phyloP scores from a whole-genome alignment of 2,888 invertebrate genomes.

The Eumacrocentrus americanus region DNA sequence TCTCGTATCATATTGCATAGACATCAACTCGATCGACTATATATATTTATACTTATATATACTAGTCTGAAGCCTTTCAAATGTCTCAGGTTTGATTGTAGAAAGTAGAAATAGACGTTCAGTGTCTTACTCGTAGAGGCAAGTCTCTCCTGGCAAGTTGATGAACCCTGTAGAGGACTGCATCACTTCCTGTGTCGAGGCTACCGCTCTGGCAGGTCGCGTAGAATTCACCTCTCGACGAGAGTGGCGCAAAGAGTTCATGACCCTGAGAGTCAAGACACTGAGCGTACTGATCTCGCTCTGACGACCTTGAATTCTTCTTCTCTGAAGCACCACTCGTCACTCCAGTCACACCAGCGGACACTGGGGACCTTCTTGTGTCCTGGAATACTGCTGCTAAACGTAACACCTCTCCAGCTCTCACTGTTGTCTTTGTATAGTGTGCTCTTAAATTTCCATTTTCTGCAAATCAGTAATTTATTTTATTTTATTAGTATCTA shows the following conservation, averaged over 20 bases:
- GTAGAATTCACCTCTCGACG: slow-evolving; percentile 64
- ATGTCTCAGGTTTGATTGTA: too few relatives aligned
- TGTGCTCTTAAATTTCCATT: slow-evolving; percentile 58
- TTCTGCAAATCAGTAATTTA: slow-evolving; percentile 39
- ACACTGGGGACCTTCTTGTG: slow-evolving; percentile 55
- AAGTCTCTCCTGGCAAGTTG: slow-evolving; percentile 62
- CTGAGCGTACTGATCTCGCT: slow-evolving; percentile 63
- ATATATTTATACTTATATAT: neutral
- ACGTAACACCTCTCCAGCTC: slow-evolving; percentile 63
- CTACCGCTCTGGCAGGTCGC: slow-evolving; percentile 63
- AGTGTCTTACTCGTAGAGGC: slow-evolving; percentile 61
- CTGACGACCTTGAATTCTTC: slow-evolving; percentile 56
- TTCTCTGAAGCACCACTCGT: slow-evolving; percentile 53
- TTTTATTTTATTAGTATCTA: slow-evolving; percentile 17
- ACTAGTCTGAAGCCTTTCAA: neutral
- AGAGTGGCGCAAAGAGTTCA: slow-evolving; percentile 63
- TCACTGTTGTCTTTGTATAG: slow-evolving; percentile 63
- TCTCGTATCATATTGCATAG: too few relatives aligned
- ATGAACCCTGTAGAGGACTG: slow-evolving; percentile 63
- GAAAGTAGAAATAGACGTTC: too few relatives aligned
- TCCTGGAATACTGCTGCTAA: slow-evolving; percentile 66
- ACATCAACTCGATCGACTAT: too few relatives aligned
- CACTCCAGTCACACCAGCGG: slow-evolving; percentile 51
- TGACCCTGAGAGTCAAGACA: slow-evolving; percentile 61
- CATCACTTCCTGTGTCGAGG: slow-evolving; percentile 59